Percentiles rank a stretch among this genome's conserved stretches.
phyloP scores from a whole-genome alignment of 2,888 invertebrate species.

The Diaprepes abbreviatus region DNA sequence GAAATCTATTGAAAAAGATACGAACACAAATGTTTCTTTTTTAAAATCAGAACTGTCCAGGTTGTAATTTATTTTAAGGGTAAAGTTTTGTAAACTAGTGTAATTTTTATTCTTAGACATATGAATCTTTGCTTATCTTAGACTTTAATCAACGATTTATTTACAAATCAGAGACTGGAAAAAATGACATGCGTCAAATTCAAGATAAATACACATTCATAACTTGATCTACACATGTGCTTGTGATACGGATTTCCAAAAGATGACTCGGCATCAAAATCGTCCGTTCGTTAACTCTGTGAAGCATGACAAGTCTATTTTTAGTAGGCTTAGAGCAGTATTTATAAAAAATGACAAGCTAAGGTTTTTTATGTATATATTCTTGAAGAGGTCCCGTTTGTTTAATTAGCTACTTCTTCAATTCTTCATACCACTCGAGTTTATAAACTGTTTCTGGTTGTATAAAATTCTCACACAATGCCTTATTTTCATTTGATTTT shows the following conservation, averaged over 20 bases:
- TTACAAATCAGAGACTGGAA: neutral
- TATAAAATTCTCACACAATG: neutral
- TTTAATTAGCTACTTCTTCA: constrained; percentile 32
- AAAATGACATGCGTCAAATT: neutral
- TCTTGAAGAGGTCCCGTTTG: constrained; percentile 20
- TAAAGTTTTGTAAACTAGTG: too few relatives aligned
- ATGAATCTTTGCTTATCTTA: too few relatives aligned
- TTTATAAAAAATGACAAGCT: constrained; percentile 34
- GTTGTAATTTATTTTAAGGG: too few relatives aligned
- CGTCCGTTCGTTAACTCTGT: constrained; percentile 30
- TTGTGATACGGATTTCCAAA: constrained; percentile 17
- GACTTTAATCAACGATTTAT: too few relatives aligned
- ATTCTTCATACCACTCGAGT: constrained; percentile 7
- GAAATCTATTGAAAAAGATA: too few relatives aligned
- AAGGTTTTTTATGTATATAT: constrained; percentile 2
- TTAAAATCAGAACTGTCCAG: too few relatives aligned
- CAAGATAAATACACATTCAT: constrained; percentile 7
- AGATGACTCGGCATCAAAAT: constrained; percentile 29
- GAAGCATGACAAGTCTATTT: constrained; percentile 35
- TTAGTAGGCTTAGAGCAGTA: constrained; percentile 1
- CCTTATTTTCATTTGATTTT: neutral
- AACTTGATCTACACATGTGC: constrained; percentile 1
- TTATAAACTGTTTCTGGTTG: too few relatives aligned
- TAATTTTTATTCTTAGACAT: too few relatives aligned
- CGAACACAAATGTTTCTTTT: too few relatives aligned